phyloP scores from a whole-genome alignment of 2,113 vertebrate genomes.

The Clupea harengus region DNA sequence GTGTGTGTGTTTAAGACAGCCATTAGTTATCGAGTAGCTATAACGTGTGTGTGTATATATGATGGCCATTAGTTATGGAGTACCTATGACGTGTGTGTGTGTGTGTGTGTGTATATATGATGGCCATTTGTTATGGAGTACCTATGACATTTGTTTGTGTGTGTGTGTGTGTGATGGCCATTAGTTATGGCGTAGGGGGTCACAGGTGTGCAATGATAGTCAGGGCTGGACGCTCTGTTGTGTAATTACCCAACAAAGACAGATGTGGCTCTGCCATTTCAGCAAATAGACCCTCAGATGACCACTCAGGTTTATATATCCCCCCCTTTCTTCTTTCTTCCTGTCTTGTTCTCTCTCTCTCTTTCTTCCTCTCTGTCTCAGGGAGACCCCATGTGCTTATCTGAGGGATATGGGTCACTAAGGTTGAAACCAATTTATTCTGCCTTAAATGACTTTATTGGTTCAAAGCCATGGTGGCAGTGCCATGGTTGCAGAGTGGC shows the following conservation, averaged over 20 bases:
- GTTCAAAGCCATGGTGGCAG: slow-evolving; percentile 24
- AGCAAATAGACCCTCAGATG: not conserved
- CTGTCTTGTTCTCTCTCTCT: not conserved
- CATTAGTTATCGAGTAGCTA: not conserved
- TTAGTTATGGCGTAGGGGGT: slow-evolving; percentile 69
- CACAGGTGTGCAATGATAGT: slow-evolving; percentile 71
- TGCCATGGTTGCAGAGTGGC: not conserved
- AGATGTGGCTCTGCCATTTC: slow-evolving; percentile 58
- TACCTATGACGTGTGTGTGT: not conserved
- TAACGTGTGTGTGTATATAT: too few species aligned
- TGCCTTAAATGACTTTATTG: slow-evolving; percentile 36
- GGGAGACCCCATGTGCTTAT: slow-evolving; percentile 64
- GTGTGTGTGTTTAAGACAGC: too few species aligned
- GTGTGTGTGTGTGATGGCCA: slow-evolving; percentile 47
- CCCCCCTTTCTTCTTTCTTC: not conserved
- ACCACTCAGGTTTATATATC: slow-evolving; percentile 32
- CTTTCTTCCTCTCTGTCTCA: slow-evolving; percentile 27
- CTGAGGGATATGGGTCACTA: slow-evolving; percentile 44
- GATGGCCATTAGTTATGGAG: too few species aligned
- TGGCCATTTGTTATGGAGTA: slow-evolving; percentile 66
- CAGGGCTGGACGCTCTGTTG: slow-evolving; percentile 61
- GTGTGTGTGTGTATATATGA: slow-evolving; percentile 36
- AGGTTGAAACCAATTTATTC: slow-evolving; percentile 35
- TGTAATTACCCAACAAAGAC: slow-evolving; percentile 72
- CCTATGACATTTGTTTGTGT: too few species aligned